These are phyloP conservation scores for Siniperca obscura DNA, from an alignment of 2,797 vertebrate genomes.

Conservation along the genomic window DNA sequence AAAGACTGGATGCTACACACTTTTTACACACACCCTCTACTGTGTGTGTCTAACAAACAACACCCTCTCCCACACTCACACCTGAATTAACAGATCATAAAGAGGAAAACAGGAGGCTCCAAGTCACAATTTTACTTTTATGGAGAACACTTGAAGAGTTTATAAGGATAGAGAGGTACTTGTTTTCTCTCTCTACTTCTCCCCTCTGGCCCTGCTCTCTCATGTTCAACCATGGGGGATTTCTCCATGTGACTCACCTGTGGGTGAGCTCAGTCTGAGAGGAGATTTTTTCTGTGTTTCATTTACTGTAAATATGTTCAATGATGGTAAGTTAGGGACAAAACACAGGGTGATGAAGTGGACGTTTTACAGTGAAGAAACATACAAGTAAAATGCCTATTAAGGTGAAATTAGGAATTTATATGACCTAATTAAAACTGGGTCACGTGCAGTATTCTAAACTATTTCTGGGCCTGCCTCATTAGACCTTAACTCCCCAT, in stretches of 20 bases:
- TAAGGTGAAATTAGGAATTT: constrained; percentile 18
- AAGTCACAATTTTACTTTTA: constrained; percentile 72
- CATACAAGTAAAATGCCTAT: constrained; percentile 3
- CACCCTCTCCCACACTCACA: constrained; percentile 50
- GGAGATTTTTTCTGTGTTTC: not conserved
- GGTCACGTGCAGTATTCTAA: not conserved
- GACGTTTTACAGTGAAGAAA: constrained; percentile 17
- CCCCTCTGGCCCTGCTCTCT: constrained; percentile 52
- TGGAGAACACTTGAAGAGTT: constrained; percentile 69
- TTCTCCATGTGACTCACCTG: constrained; percentile 68
- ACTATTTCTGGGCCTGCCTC: not conserved
- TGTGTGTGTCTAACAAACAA: constrained; percentile 36
- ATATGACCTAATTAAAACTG: not conserved
- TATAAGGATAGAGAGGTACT: constrained; percentile 62
- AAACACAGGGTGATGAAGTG: constrained; percentile 21
- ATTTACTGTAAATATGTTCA: constrained; percentile 26
- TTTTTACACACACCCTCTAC: constrained; percentile 24
- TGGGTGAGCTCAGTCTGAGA: constrained; percentile 44
- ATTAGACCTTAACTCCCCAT: not conserved
- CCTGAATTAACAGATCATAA: constrained; percentile 75
- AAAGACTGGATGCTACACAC: constrained; percentile 23
- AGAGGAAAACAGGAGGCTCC: constrained; percentile 67
- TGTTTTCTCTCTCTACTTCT: constrained; percentile 44
- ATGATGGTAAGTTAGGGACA: constrained; percentile 17
- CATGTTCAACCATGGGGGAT: constrained; percentile 64